These are phyloP conservation scores for Sandelia bainsii DNA, from an alignment of 2,797 vertebrate genomes.

Conservation along the genomic window DNA sequence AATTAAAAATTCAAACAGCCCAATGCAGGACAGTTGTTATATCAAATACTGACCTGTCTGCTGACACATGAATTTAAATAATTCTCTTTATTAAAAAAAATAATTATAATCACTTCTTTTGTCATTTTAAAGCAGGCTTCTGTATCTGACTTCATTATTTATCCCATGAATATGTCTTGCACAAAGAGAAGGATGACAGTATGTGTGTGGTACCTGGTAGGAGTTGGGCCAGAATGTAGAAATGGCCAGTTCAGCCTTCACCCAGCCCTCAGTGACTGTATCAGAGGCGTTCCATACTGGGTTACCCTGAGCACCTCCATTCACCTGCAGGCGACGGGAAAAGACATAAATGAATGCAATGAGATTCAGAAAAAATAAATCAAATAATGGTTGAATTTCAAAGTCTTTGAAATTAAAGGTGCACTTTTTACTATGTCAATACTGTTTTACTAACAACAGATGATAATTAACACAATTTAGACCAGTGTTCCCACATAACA, in stretches of 20 bases:
- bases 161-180: too few species aligned
- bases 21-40: conserved; percentile 33
- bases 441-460: background rate
- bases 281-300: conserved; percentile 95
- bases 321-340: conserved; percentile 80
- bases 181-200: background rate
- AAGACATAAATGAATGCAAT: background rate
- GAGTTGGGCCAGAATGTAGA: conserved; percentile 99
- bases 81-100: too few species aligned
- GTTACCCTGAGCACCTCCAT: conserved; percentile 94
- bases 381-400: too few species aligned
- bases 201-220: conserved; percentile 88
- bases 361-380: background rate
- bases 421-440: background rate
- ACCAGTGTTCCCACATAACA: background rate
- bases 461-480: background rate
- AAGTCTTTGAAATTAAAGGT: background rate
- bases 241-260: conserved; percentile 95
- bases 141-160: too few species aligned
- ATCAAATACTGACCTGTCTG: conserved; percentile 4
- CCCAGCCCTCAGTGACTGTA: conserved; percentile 94
- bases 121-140: too few species aligned
- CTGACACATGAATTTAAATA: too few species aligned
- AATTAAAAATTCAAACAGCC: conserved; percentile 29
- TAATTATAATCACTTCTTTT: too few species aligned